Percentiles rank a stretch among this genome's conserved stretches.
Conservation (phyloP, 2,888 invertebrate genomes). For the Phyto melanocephala region DNA sequence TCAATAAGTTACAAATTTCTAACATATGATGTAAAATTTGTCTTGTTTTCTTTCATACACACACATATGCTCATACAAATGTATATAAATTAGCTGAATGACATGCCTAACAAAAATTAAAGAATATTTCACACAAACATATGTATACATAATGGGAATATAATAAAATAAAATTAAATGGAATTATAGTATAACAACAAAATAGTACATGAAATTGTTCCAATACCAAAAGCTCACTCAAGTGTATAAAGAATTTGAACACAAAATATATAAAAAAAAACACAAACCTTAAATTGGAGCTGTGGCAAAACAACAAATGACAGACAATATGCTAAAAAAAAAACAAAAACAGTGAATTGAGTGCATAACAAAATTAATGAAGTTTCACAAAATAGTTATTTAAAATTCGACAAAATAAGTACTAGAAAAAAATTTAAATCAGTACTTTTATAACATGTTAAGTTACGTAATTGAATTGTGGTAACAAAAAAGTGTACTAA, state of each 20-base stretch:
- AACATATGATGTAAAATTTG: slow-evolving; percentile 47
- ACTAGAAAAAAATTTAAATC: neutral
- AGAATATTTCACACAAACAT: neutral
- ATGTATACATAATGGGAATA: neutral
- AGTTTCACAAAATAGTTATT: neutral
- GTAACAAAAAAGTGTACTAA: too few species aligned
- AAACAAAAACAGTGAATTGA: neutral
- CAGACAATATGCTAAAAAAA: neutral
- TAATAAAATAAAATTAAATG: too few species aligned
- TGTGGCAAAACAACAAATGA: slow-evolving; percentile 17
- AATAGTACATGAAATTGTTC: neutral
- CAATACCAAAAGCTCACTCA: slow-evolving; percentile 40
- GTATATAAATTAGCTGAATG: neutral
- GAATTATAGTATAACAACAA: too few species aligned
- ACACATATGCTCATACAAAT: neutral
- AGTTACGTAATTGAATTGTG: too few species aligned
- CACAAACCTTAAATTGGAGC: slow-evolving; percentile 29
- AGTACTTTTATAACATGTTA: too few species aligned
- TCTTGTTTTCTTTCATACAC: slow-evolving; percentile 13
- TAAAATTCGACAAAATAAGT: neutral
- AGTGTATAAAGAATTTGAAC: slow-evolving; percentile 47
- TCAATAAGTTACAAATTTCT: slow-evolving; percentile 42
- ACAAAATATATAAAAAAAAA: neutral
- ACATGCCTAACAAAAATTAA: slow-evolving; percentile 12
- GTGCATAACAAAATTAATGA: neutral